Evolutionary conservation across 2,888 invertebrate genomes (phyloP), one percentile per base, ranked within the genome.

Genomic region (Entomobrya proxima): DNA sequence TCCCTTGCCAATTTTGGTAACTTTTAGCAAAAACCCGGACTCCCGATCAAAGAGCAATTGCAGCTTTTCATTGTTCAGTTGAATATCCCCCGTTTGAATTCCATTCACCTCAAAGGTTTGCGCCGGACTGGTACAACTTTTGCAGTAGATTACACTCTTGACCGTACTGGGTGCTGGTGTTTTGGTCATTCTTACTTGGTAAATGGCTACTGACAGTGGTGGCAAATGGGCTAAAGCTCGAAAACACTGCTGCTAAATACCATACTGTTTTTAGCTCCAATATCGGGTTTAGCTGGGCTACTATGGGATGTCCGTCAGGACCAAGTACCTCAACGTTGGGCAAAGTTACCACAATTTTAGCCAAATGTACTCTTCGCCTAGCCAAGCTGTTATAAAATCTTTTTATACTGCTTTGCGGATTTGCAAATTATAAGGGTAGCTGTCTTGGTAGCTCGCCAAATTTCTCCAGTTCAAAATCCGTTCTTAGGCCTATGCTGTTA

Each of bases 11-110:
- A 96, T 96, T 74, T 96, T 94, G 9, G 95, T 96, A 0, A 98
- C 94, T 18, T 95, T 95, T 90, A 96, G 94, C 90, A 98, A 92
- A 89, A 97, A 96, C 0, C 97, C 97, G 0, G 95, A 95, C 90
- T 95, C 94, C 30, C 96, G 95, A 89, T 96, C 96, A 89, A 98
- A 95, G 5, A 96, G 92, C 21, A 97, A 92, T 89, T 95, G 95
- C 92, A 97, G 93, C 86, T 94, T 94, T 15, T 94, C 94, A 91
- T 97, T 97, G 91, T 97, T 97, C 50, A 97, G 91, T 91, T 97
- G 96, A 24, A 97, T 95, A 91, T 97, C 96, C 15, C 91, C 91
- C 27, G 90, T 93, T 91, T 96, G 95, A 92, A 96, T 96, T 76
- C 94, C 94, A 91, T 95, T 95, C 32, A 93, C 91, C 18, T 92